Evolutionary conservation across 2,888 invertebrate species (phyloP), one percentile per base, ranked within the genome.

Genomic region (Polydrusus tereticollis): DNA sequence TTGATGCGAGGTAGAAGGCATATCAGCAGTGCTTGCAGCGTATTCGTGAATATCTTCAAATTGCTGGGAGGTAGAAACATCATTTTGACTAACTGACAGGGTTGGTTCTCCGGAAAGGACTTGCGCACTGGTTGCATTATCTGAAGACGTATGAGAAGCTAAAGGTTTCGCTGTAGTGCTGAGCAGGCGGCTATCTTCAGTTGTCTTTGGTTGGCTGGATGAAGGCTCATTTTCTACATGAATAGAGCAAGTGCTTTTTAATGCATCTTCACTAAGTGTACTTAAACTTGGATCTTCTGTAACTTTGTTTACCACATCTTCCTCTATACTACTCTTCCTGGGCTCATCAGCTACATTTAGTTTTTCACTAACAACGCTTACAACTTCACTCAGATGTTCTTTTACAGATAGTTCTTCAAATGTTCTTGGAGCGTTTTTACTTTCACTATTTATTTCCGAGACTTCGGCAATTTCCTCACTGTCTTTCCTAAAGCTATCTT

Each of bases 1-100:
- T 10, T 55, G 29, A 23, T 14, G 14, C 12, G 59, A 59, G 26
- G 59, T 59, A 26, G 59, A 59, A 26, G 59, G 59, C 1, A 41
- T 21, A 23, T 59, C 59, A 23, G 43, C 14, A 41, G 26, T 41
- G 21, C 59, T 23, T 43, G 41, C 60, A 8, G 43, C 29, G 8
- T 43, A 16, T 2, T 60, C 60, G 26, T 60, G 45, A 14, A 45
- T 60, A 16, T 38, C 55, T 38, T 65, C 41, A 12, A 8, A 26
- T 29, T 65, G 65, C 10, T 43, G 38, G 8, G 65, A 26, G n/a
- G 55, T 60, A 43, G 60, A 60, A 10, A 21, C 26, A n/a, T 65
- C 55, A 16, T 41, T 43, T 43, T 57, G 26, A 18, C 18, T 65
- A 3, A 12, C 4, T 2, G 57, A 36, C 41, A n/a, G 6, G 29